Evolutionary conservation across 2,888 invertebrate species (phyloP), one percentile per base, ranked within the genome.

Genomic region (Latrodectus elegans): DNA sequence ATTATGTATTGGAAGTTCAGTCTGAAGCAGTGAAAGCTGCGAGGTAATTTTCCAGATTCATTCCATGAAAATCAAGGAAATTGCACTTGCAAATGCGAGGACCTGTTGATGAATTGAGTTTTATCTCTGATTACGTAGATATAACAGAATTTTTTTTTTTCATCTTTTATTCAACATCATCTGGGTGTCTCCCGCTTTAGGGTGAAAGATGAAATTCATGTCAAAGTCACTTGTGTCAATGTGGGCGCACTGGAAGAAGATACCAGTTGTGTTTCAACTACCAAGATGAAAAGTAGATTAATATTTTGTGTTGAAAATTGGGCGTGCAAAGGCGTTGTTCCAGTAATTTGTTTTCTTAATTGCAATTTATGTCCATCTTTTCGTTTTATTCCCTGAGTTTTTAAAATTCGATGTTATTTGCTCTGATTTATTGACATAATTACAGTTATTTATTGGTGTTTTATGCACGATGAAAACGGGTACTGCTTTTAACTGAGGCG

Each of bases 261-360:
- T n/a, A 73, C 68, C 75, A 68, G 68, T 74, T 26, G 26, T 51
- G 8, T 38, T 38, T 38, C 60, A 11, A n/a, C 53, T 60, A 38
- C 15, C 51, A 49, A 38, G 53, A 70, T 64, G 68, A 77, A 71
- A 77, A 77, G 77, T 77, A 67, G 84, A 84, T 79, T 70, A 26
- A 55, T 22, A 51, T n/a, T 70, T 26, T 64, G 84, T 85, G 84
- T 70, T 85, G 84, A 85, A 79, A 85, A 68, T 74, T 73, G 73
- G 84, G 79, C 74, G 79, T 74, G 77, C 60, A 77, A 51, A 74
- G 70, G 84, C 70, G 79, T 79, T 74, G 68, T 74, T 74, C 38
- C 73, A 67, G 67, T 55, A 68, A 85, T 85, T 85, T 85, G 74
- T 85, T 65, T 75, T 74, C 70, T 55, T 70, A 53, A 55, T 17